Base-by-base conservation (phyloP, 2,797 vertebrate genomes). In the Otolemur crassicaudatus region DNA sequence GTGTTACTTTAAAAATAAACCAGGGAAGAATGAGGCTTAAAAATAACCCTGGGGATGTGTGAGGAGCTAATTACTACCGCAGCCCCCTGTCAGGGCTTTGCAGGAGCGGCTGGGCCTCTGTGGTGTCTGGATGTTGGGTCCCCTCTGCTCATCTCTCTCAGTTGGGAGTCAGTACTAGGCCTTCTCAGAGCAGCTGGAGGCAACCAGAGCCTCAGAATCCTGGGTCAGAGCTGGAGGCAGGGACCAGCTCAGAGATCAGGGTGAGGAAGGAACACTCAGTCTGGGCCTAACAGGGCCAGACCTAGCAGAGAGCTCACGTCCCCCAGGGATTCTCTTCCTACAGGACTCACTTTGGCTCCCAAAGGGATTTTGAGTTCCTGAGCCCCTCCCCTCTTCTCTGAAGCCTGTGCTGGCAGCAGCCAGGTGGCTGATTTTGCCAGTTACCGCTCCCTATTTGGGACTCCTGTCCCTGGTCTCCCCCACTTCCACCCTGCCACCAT, bases 1-100 rank as follows among this genome's bases (percentile, higher is more conserved):
- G 85, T 67, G 65, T 91, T 92, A 90, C 81, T 97, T 97, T 97
- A 97, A 97, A 98, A 98, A 97, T 97, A 97, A 97, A 97, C 97
- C 80, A 73, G 85, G 85, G 95, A 96, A 95, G 88, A 95, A 92
- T 14, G 61, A 92, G 81, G 77, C 93, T 97, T 97, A 97, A 97
- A 98, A 98, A 97, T 97, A 98, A 93, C 93, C 93, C 82, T 0
- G 23, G 97, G 82, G 82, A 70, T 60, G 80, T 96, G 96, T 95
- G 87, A 96, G 95, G 70, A 91, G 93, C 94, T 98, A 96, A 97
- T 97, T 94, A 96, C 91, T 75, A 69, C 85, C 20, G 60, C 75
- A 88, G 91, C 76, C 96, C 96, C 96, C 79, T 46, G 90, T 86
- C 94, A 67, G 91, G 87, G 31, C 43, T 86, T 76, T 11, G 0